phyloP scores from a whole-genome alignment of 2,797 vertebrate genomes.

The Pipistrellus kuhlii region DNA sequence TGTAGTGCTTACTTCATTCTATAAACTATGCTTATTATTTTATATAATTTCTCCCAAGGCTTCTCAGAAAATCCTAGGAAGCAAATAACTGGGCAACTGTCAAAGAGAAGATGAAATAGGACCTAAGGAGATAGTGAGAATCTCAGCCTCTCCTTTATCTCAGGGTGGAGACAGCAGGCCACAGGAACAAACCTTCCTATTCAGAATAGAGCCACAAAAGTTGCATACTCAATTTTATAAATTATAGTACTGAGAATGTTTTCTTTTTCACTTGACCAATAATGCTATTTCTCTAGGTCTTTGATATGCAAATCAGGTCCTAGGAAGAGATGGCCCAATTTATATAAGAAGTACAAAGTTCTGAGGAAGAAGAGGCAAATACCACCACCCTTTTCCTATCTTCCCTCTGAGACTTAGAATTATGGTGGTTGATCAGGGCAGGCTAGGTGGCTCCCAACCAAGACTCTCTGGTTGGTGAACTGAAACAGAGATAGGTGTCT shows the following conservation, averaged over 20 bases:
- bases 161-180: background rate
- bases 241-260: background rate
- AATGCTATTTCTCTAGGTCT: background rate
- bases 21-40: conserved; percentile 48
- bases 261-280: background rate
- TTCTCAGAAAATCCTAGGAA: conserved; percentile 1
- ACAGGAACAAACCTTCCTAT: background rate
- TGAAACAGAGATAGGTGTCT: background rate
- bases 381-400: background rate
- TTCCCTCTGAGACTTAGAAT: background rate
- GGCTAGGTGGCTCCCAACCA: background rate
- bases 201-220: background rate
- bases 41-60: conserved; percentile 30
- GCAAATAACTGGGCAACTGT: conserved; percentile 43
- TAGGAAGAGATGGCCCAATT: background rate
- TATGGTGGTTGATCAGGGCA: background rate
- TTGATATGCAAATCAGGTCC: background rate
- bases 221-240: background rate
- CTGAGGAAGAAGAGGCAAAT: background rate
- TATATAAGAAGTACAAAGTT: background rate
- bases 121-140: conserved; percentile 17
- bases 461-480: background rate
- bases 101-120: conserved; percentile 55
- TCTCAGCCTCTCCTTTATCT: background rate
- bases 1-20: background rate